Conservation (phyloP, 2,888 invertebrate species). For the Drosophila nr. medialis region DNA sequence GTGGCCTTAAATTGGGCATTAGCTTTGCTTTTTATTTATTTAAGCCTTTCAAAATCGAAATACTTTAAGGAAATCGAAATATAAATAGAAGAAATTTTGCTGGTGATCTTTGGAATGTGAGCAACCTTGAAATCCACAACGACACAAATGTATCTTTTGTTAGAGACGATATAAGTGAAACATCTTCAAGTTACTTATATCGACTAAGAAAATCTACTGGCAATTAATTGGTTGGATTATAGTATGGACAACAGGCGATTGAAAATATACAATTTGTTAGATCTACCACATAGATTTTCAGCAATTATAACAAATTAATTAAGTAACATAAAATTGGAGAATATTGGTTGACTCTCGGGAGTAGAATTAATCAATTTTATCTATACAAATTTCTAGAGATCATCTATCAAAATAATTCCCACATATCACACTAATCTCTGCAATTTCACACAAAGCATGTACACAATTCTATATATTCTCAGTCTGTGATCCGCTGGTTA, state of each 20-base stretch:
- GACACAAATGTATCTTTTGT: too few species aligned
- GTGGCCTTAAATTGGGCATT: background rate
- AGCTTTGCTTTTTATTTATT: background rate
- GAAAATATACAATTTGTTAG: background rate
- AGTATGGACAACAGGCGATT: background rate
- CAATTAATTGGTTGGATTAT: background rate
- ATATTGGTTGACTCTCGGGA: background rate
- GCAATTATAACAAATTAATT: background rate
- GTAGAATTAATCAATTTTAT: background rate
- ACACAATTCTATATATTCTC: background rate
- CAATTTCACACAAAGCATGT: background rate
- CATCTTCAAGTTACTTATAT: too few species aligned
- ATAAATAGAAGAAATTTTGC: background rate
- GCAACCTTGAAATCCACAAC: too few species aligned
- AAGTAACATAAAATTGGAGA: background rate
- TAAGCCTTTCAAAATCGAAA: too few species aligned
- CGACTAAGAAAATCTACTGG: too few species aligned
- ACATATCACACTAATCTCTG: background rate
- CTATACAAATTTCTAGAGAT: background rate
- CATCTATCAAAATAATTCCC: background rate
- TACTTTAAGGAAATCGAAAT: background rate
- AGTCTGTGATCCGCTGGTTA: background rate
- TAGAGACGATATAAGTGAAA: too few species aligned
- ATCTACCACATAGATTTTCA: background rate
- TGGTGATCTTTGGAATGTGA: background rate